Evolutionary conservation across 2,797 vertebrate genomes (phyloP), one percentile per base, ranked within the genome.

Genomic region (Myripristis murdjan): DNA sequence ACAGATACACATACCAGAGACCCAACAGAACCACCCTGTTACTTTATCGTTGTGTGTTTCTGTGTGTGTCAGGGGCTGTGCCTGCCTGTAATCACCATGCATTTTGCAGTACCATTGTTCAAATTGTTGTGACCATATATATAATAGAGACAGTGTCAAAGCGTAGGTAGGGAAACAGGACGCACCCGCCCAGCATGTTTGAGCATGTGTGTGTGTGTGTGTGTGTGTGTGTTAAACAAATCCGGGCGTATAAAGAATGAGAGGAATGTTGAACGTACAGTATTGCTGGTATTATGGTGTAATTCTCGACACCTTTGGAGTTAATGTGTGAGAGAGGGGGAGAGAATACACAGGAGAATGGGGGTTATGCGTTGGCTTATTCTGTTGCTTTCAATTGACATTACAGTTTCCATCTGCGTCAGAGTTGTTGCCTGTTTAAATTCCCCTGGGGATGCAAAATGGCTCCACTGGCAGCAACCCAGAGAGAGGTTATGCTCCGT

Each of bases 161-260:
- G 33, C 18, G 22, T 33, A 39, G 20, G 11, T 43, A 6, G 23
- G 18, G 47, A 70, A 20, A 10, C 47, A 55, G 39, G 51, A 61
- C 70, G 58, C 67, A 82, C 90, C 85, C 80, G 86, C 79, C 57
- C 23, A 47, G 75, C 90, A 60, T 82, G 87, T 87, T 84, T 84
- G 2, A 31, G 62, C 10, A 53, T 67, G 47, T 70, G 61, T 77
- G 72, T 76, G 57, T 56, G 48, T 63, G 35, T 59, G 48, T 67
- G 41, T 59, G 54, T 54, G 24, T 55, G 16, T 43, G 33, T 33
- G 28, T 70, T 61, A 12, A 60, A 48, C 47, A 33, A 16, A 43
- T 22, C 39, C 14, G 49, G 58, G 28, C 52, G 48, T 71, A 52
- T 73, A 18, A 64, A 54, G 23, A 26, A 18, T 48, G 20, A 46